Evolutionary conservation across 2,797 vertebrate genomes (phyloP), one percentile per base, ranked within the genome.

Genomic region (Anguilla anguilla): DNA sequence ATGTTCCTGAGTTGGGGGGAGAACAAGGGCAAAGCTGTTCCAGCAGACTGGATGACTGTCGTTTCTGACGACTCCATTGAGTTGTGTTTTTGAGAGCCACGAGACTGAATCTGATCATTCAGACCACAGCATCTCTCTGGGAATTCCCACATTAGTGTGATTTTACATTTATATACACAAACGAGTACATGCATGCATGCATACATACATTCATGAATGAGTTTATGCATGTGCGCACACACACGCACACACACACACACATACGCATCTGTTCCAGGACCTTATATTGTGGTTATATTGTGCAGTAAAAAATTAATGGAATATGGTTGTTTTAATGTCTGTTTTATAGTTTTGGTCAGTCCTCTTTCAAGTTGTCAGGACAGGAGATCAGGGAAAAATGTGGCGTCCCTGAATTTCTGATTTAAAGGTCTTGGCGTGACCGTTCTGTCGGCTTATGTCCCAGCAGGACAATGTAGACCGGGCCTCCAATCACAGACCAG

Each of bases 401-500:
- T 28, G 46, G 39, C 84, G 31, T 46, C 11, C 17, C 25, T n/a
- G 61, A 64, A 53, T 43, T 51, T 69, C 19, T 83, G 61, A 83
- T 82, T 17, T 64, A 88, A 83, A 22, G 55, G 55, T 31, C 64
- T n/a, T 79, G 77, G 57, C 77, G 35, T 83, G 82, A 59, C 46
- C 64, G 13, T 86, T 83, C 84, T 85, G n/a, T 88, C 82, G 82
- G 28, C 82, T 92, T 94, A 85, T 92, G 57, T 91, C 46, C 94
- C 94, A 96, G 93, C 95, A 98, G 97, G 98, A 98, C 93, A 97
- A 97, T 90, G 97, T 97, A 92, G 97, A 98, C 92, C 97, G 97
- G 92, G 93, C 96, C 64, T 93, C 97, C 9, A 94, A 95, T 92
- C 97, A 96, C 90, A 94, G 95, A 91, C 95, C 96, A 6, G 91